These are phyloP conservation scores for Alviniconcha strummeri DNA, from an alignment of 2,888 invertebrate species.

Conservation along the genomic window DNA sequence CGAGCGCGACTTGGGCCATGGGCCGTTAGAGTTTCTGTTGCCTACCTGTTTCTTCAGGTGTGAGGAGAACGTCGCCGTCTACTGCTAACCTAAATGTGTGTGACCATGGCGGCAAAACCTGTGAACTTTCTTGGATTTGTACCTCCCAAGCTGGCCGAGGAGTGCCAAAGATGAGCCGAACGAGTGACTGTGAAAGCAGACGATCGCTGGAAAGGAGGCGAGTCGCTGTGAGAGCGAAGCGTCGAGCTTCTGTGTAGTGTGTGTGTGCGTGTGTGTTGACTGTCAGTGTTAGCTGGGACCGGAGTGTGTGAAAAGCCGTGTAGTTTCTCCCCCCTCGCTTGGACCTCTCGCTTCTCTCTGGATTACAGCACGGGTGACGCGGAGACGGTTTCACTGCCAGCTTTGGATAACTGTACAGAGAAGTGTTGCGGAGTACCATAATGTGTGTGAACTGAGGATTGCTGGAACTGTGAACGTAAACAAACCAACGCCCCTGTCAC, in stretches of 20 bases:
- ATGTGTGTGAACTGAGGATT: no score
- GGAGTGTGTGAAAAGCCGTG: conserved; percentile 19
- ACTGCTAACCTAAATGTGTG: background rate
- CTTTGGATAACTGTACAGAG: background rate
- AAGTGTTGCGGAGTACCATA: no score
- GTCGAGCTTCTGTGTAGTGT: conserved; percentile 4
- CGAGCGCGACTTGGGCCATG: no score
- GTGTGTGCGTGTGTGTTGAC: conserved; percentile 22
- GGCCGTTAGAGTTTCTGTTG: background rate
- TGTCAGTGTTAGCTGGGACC: conserved; percentile 2
- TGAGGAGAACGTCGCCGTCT: background rate
- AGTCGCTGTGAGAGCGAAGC: conserved; percentile 5
- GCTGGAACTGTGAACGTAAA: no score
- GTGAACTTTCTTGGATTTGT: background rate
- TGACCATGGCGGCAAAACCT: background rate
- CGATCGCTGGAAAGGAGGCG: conserved; percentile 3
- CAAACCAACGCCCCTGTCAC: no score
- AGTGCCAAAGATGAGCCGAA: background rate
- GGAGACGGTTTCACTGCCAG: no score
- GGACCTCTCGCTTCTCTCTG: background rate
- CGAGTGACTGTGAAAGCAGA: conserved; percentile 1
- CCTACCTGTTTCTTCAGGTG: conserved; percentile 28
- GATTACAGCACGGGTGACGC: background rate
- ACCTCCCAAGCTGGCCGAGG: background rate
- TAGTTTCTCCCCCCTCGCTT: no score